A percentile compares a stretch with the other conserved stretches of the same genome.
Evolutionary conservation across 2,888 invertebrate genomes (phyloP).

Genomic region (Pherbina coryleti): DNA sequence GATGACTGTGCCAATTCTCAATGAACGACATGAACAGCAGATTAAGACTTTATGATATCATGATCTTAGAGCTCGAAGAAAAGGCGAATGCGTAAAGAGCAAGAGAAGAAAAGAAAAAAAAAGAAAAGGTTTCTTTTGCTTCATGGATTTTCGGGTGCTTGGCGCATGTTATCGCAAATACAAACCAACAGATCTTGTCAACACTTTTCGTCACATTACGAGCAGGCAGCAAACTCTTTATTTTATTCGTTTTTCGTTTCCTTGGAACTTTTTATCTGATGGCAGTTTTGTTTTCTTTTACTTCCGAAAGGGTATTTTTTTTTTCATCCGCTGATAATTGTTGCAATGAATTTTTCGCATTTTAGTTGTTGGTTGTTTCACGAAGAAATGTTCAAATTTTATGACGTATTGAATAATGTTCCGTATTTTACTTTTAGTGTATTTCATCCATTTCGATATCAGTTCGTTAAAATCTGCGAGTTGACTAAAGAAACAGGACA

Average conservation of each 20-base stretch:
- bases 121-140: neutral
- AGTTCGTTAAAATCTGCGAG: neutral
- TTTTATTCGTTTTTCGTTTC: neutral
- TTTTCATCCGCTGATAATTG: neutral
- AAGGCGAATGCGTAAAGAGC: neutral
- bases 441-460: neutral
- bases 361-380: neutral
- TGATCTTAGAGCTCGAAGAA: neutral
- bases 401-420: neutral
- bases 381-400: neutral
- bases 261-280: slow-evolving; percentile 7
- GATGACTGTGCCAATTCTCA: neutral
- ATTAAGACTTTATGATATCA: neutral
- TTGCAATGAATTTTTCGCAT: neutral
- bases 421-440: neutral
- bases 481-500: neutral
- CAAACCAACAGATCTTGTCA: slow-evolving; percentile 26
- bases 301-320: slow-evolving; percentile 11
- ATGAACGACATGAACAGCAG: neutral
- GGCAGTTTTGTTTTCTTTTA: neutral
- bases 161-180: slow-evolving; percentile 8
- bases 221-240: neutral
- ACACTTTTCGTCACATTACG: neutral
- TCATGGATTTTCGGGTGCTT: neutral
- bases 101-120: neutral